Conservation (phyloP, 1,140 invertebrate species). For the Pteromalus puparum region DNA sequence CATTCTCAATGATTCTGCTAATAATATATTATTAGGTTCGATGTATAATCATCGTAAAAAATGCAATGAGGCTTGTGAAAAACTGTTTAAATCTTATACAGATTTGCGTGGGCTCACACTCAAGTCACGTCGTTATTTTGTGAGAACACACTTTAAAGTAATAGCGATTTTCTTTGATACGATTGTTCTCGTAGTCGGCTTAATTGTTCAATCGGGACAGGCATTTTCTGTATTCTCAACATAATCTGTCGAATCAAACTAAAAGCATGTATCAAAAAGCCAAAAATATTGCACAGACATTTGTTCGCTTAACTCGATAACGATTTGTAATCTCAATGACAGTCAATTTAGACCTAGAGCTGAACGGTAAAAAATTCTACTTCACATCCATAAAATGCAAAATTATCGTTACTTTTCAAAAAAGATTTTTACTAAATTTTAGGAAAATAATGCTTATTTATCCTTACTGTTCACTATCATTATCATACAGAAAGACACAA, state of each 20-base stretch:
- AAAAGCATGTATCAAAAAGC: constrained; percentile 16
- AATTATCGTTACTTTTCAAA: background rate
- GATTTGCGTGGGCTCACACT: constrained; percentile 21
- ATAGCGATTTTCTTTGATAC: constrained; percentile 13
- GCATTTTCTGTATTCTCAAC: constrained; percentile 7
- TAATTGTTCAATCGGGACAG: background rate
- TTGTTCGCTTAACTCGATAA: constrained; percentile 48
- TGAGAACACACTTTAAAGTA: constrained; percentile 40
- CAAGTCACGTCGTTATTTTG: constrained; percentile 18
- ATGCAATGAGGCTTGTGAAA: constrained; percentile 34
- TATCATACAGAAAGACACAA: constrained; percentile 20
- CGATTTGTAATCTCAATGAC: constrained; percentile 17
- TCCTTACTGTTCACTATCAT: background rate
- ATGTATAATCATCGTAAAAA: constrained; percentile 39
- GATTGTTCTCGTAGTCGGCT: background rate
- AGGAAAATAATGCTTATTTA: constrained; percentile 23
- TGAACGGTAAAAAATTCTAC: background rate
- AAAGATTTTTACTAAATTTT: background rate
- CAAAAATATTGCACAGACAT: constrained; percentile 42
- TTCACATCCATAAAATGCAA: background rate
- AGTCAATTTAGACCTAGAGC: constrained; percentile 6
- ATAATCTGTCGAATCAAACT: constrained; percentile 16
- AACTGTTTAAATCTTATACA: constrained; percentile 16
- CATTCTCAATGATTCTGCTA: constrained; percentile 29
- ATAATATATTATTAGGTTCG: constrained; percentile 23